phyloP scores from a whole-genome alignment of 2,797 vertebrate species.

The Gallinago solitaria region DNA sequence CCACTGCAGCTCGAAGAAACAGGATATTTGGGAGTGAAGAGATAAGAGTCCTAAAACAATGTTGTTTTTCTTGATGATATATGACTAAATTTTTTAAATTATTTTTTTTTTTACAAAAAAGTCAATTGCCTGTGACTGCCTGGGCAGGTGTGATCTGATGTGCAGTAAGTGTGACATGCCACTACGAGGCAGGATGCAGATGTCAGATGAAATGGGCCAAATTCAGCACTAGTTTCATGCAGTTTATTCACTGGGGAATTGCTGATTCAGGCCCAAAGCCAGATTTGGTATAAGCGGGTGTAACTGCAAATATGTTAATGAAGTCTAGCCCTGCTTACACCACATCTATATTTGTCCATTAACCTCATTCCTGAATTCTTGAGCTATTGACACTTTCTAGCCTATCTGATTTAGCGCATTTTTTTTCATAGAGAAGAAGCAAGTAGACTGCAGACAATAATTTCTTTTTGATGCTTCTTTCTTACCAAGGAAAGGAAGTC shows the following conservation, averaged over 20 bases:
- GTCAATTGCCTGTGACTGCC: constrained; percentile 70
- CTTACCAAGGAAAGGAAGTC: not conserved
- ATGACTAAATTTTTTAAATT: constrained; percentile 74
- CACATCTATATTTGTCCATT: not conserved
- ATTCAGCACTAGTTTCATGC: constrained; percentile 49
- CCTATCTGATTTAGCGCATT: not conserved
- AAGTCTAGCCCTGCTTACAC: not conserved
- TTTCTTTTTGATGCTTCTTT: not conserved
- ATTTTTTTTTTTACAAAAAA: constrained; percentile 36
- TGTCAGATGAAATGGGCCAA: constrained; percentile 76
- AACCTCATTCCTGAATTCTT: constrained; percentile 10
- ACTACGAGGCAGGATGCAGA: constrained; percentile 82
- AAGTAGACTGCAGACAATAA: not conserved
- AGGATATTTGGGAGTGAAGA: constrained; percentile 93
- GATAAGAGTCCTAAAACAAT: constrained; percentile 94
- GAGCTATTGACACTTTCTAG: not conserved
- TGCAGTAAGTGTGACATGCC: constrained; percentile 67
- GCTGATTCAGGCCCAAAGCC: constrained; percentile 24
- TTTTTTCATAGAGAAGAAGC: not conserved
- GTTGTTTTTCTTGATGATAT: constrained; percentile 92
- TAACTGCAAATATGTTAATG: constrained; percentile 59
- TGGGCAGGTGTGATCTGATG: constrained; percentile 81
- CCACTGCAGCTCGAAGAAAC: constrained; percentile 87
- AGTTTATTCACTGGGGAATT: not conserved
- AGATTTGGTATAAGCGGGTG: constrained; percentile 31